Conservation (phyloP, 2,797 vertebrate species). For the Brotogeris chrysoptera region DNA sequence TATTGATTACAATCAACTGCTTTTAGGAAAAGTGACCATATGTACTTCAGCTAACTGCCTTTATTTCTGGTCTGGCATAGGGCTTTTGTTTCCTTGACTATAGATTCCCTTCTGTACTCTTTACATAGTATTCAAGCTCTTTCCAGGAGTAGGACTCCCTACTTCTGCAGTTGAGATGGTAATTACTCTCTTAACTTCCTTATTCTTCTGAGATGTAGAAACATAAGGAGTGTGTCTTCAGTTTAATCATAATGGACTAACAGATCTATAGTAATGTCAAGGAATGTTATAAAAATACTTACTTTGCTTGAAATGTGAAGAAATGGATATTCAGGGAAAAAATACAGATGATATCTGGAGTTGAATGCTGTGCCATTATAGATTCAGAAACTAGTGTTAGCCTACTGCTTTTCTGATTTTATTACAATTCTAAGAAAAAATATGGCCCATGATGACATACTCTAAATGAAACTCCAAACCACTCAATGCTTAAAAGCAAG, state of each 20-base stretch:
- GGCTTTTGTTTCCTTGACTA: neutral
- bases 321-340: neutral
- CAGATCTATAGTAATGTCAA: neutral
- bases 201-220: neutral
- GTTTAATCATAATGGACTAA: neutral
- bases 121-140: neutral
- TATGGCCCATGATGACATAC: neutral
- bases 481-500: neutral
- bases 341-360: neutral
- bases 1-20: neutral
- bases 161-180: neutral
- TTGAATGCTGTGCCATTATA: neutral
- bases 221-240: neutral
- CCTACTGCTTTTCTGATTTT: neutral
- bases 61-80: neutral
- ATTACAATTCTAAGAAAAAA: neutral
- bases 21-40: slow-evolving; percentile 13
- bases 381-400: neutral
- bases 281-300: neutral
- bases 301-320: neutral
- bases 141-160: neutral
- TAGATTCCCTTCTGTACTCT: neutral
- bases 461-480: neutral
- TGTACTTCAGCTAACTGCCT: neutral
- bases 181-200: neutral